Evolutionary conservation across 1,140 invertebrate species (phyloP), one percentile per base, ranked within the genome.

Genomic region (Hirudo medicinalis): DNA sequence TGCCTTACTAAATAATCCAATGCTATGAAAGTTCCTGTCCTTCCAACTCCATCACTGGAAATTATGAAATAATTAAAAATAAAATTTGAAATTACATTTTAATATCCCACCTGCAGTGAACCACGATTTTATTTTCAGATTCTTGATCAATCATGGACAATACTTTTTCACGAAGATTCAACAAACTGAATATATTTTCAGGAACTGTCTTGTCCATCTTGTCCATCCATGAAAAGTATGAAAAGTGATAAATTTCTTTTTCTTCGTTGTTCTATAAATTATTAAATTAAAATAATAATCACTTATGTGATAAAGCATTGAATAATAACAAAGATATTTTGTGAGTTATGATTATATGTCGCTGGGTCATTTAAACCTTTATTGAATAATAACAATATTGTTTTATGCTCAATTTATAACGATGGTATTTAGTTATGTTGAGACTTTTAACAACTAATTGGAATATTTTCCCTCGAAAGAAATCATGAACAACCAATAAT

Each of bases 11-110:
- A 68, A 43, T 68, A 68, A 68, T 68, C 67, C 20, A 68, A 13
- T 22, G 67, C 67, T 68, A 68, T 68, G 36, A 32, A 68, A 36
- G 67, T 68, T n/a, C 67, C 67, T 22, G 67, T 68, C 19, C 67
- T 11, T 32, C 67, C 67, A 11, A 36, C 67, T 9, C 67, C 67
- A 22, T 25, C 67, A 68, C 67, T 68, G 57, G 19, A 63, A 63
- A 63, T 25, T 63, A 32, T 25, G 29, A 63, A 63, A 8, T 13
- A 20, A 15, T 25, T 11, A 63, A 63, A 63, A 63, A 63, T 63
- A 13, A 63, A 49, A 8, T 49, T 49, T 49, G 13, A 49, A 15
- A 5, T 49, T 5, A 49, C 9, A 49, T 17, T 63, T 3, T 63
- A 63, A 32, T 20, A 63, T 9, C 43, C 43, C 1, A 63, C 57